Base-by-base conservation (phyloP, 2,888 invertebrate genomes). In the Siphlonurus alternatus region DNA sequence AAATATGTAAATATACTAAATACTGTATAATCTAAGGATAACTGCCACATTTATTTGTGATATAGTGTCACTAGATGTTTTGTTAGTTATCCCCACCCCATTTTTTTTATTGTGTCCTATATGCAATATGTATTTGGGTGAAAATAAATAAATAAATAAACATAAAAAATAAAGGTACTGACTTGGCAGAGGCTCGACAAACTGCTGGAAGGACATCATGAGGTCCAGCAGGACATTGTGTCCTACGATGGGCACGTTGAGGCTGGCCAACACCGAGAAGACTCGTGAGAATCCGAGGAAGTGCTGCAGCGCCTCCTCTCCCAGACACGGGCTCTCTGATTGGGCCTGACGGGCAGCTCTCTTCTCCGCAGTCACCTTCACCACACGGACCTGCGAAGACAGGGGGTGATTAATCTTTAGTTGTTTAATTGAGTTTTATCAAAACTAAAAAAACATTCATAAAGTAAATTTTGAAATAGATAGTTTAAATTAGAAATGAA, bases 171-270 rank as follows among this genome's bases (percentile, higher is more conserved):
- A 38, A n/a, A n/a, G n/a, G n/a, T n/a, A n/a, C n/a, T n/a, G n/a
- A 80, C 80, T 76, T 25, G 90, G 90, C 62, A 90, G 72, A 0
- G 84, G 81, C 61, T 80, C 80, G 70, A 86, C 81, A 72, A 90
- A 90, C 71, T 86, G 85, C 69, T 85, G 83, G 70, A 86, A 83
- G 64, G 89, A 74, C 23, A 89, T 77, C 69, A 90, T 72, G 1
- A 85, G 74, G 73, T 91, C 91, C 66, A 86, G 74, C 63, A 87
- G 78, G 66, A 84, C 73, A 73, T 92, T 92, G 73, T 91, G 91
- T 0, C 88, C 89, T 23, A 90, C 76, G 23, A 91, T 75, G 2
- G 89, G 89, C 76, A 87, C 89, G 67, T 81, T 79, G 3, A 79
- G 73, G 1, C 75, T 71, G 25, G 75, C 75, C n/a, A 90, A 72